Percentiles rank a stretch among this genome's conserved stretches.
Evolutionary conservation across 2,888 invertebrate genomes (phyloP).

Genomic region (Leptinotarsa juncta): DNA sequence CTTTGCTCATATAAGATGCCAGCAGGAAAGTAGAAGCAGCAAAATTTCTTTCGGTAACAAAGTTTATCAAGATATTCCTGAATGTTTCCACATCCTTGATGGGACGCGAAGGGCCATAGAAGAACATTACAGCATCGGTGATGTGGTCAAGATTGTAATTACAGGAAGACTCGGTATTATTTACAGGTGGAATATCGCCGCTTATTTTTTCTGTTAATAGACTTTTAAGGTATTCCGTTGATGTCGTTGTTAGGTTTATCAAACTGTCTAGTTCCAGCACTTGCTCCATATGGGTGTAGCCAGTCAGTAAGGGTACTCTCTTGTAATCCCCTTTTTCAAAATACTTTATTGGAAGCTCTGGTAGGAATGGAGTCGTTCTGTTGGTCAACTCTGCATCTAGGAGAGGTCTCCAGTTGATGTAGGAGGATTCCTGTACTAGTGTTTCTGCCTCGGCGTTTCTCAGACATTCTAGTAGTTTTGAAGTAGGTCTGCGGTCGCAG

Average conservation of each 20-base stretch:
- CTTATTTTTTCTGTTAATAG: constrained; percentile 74
- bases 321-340: constrained; percentile 73
- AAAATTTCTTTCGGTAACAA: constrained; percentile 79
- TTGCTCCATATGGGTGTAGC: constrained; percentile 85
- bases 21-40: constrained; percentile 78
- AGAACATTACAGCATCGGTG: constrained; percentile 80
- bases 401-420: constrained; percentile 79
- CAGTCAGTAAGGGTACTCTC: constrained; percentile 78
- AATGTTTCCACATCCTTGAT: constrained; percentile 72
- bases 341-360: constrained; percentile 74
- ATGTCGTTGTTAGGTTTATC: constrained; percentile 72
- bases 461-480: constrained; percentile 76
- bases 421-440: constrained; percentile 70
- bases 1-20: constrained; percentile 73
- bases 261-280: constrained; percentile 72
- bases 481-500: constrained; percentile 77
- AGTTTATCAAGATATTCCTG: constrained; percentile 76
- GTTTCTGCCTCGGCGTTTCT: constrained; percentile 72
- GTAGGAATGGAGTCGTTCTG: constrained; percentile 73
- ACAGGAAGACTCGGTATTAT: constrained; percentile 67
- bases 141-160: constrained; percentile 74
- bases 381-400: constrained; percentile 80
- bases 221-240: constrained; percentile 62
- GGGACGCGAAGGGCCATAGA: constrained; percentile 78
- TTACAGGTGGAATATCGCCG: constrained; percentile 71